Base-by-base conservation (phyloP, 2,113 vertebrate genomes). In the Nyctereutes procyonoides region DNA sequence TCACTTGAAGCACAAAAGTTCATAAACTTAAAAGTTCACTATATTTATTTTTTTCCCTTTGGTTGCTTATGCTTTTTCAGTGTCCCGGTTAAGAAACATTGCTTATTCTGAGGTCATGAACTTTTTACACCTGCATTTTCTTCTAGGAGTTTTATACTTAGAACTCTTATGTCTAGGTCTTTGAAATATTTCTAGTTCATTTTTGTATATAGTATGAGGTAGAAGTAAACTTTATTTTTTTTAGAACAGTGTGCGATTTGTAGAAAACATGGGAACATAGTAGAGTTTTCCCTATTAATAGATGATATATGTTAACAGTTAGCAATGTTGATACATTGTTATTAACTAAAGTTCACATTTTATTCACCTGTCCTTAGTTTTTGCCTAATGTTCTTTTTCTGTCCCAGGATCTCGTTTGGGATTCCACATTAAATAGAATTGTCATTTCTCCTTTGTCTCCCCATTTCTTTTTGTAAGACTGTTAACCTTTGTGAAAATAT, bases 181-280 rank as follows among this genome's bases (percentile, higher is more conserved):
- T 80, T 91, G 53, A 86, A 48, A 73, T 28, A 73, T 92, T 81
- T 92, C 87, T 10, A 88, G 83, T 73, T 87, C 28, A 63, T 73
- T 87, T 91, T 71, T 60, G 5, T 51, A 48, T 69, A 10, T 58
- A 6, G 38, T 51, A 0, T 67, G 30, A 84, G 11, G 10, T 63
- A 89, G 76, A 12, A 56, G 4, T 67, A 58, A 87, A 67, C 14
- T 67, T 87, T 65, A 17, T 79, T 53, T 79, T 79, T 81, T 81
- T 82, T 38, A 73, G 24, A 81, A 81, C 38, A 88, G 15, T 69
- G 87, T 81, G 51, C 62, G 65, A 71, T 55, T 62, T 62, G 60
- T 32, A 62, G 30, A 88, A 81, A 94, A 88, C 15, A 24, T 62
- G 30, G 26, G 32, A 85, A 76, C 26, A 76, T 71, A 65, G 35